These are phyloP conservation scores for Sebastes vulpes DNA, from an alignment of 2,797 vertebrate genomes.

Conservation along the genomic window DNA sequence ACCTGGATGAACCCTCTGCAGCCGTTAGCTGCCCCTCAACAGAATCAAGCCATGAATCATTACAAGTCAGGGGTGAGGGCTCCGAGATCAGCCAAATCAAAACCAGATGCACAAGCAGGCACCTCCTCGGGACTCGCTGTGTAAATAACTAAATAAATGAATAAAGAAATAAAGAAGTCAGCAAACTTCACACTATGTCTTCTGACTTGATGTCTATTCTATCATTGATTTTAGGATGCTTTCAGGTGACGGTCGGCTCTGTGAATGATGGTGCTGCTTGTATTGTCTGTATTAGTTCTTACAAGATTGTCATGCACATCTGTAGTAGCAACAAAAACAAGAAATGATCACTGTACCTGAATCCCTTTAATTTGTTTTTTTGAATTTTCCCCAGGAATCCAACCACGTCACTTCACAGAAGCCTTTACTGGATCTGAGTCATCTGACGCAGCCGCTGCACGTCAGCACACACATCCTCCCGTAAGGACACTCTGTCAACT, in stretches of 20 bases:
- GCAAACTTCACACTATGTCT: conserved; percentile 2
- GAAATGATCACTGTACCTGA: neutral
- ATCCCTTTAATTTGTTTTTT: neutral
- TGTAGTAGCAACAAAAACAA: neutral
- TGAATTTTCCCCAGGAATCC: neutral
- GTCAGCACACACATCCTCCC: conserved; percentile 28
- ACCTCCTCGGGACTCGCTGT: conserved; percentile 57
- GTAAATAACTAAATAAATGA: conserved; percentile 44
- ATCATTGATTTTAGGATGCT: neutral
- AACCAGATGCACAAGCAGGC: conserved; percentile 73
- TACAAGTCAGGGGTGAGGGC: conserved; percentile 73
- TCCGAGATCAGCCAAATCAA: conserved; percentile 75
- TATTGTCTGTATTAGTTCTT: neutral
- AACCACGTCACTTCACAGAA: conserved; percentile 25
- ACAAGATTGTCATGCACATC: neutral
- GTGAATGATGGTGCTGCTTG: neutral
- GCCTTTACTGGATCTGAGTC: conserved; percentile 40
- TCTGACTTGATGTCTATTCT: neutral
- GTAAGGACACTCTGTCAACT: conserved; percentile 49
- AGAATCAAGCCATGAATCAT: conserved; percentile 79
- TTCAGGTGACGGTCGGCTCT: neutral
- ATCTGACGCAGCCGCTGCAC: conserved; percentile 25
- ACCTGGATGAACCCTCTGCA: conserved; percentile 79
- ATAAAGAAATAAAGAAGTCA: conserved; percentile 26
- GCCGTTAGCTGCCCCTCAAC: conserved; percentile 67